phyloP scores from a whole-genome alignment of 2,888 invertebrate species.

The Bhutanitis thaidina region DNA sequence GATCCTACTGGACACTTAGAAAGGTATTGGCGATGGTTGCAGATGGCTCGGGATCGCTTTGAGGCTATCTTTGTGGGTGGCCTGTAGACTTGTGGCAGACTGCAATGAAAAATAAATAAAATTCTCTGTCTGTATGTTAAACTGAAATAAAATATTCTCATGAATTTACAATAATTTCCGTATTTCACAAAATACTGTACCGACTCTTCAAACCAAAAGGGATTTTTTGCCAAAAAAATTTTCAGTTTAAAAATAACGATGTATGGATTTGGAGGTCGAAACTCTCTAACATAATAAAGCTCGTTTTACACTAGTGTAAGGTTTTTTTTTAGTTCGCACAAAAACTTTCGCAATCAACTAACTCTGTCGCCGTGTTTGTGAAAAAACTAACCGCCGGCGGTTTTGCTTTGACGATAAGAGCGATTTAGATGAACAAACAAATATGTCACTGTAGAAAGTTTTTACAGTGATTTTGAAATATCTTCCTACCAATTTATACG shows the following conservation, averaged over 20 bases:
- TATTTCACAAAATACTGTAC: neutral
- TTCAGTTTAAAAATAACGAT: slow-evolving; percentile 12
- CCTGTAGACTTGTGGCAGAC: no score
- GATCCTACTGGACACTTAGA: no score
- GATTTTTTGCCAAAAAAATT: slow-evolving; percentile 1
- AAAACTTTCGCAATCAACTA: slow-evolving; percentile 20
- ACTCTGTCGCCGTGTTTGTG: slow-evolving; percentile 18
- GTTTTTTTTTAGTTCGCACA: neutral
- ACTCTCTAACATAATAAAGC: slow-evolving; percentile 4
- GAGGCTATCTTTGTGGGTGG: no score
- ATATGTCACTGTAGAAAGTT: neutral
- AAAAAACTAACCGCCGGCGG: slow-evolving; percentile 11
- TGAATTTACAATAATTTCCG: no score
- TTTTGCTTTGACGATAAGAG: slow-evolving; percentile 13
- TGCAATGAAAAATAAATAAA: no score
- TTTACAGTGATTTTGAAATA: neutral
- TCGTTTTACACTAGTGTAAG: slow-evolving; percentile 6
- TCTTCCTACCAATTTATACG: no score
- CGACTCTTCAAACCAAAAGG: slow-evolving; percentile 3
- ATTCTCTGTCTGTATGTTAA: no score
- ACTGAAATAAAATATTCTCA: no score
- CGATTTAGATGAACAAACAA: slow-evolving; percentile 7
- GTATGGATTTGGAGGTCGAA: slow-evolving; percentile 13
- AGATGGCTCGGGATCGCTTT: no score
- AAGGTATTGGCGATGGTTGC: no score